Percentiles rank a stretch among this genome's conserved stretches.
These are phyloP conservation scores for Budorcas taxicolor DNA, from an alignment of 2,113 vertebrate species.

Conservation along the genomic window DNA sequence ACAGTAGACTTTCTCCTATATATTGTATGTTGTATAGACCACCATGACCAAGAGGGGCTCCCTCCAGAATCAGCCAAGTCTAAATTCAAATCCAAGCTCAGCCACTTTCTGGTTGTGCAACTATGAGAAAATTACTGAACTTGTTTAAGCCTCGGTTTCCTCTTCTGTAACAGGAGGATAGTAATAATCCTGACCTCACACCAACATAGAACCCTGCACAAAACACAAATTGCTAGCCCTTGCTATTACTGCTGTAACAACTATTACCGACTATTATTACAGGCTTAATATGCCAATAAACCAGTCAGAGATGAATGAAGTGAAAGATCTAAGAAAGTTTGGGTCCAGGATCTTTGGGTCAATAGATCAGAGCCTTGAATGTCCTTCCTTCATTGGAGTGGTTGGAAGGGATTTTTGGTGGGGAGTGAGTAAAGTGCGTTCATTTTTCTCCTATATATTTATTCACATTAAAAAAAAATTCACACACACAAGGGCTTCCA, in stretches of 20 bases:
- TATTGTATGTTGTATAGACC: background rate
- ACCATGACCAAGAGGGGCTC: background rate
- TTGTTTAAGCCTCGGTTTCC: background rate
- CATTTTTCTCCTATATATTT: slow-evolving; percentile 29
- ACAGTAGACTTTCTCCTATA: background rate
- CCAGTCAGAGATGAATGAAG: background rate
- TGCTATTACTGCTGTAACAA: background rate
- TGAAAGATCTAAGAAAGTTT: background rate
- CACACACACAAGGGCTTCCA: background rate
- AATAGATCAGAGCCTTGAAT: background rate
- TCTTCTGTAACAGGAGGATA: background rate
- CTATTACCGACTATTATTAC: background rate
- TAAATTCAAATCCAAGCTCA: background rate
- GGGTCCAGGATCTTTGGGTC: background rate
- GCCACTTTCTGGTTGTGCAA: background rate
- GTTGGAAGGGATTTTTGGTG: background rate
- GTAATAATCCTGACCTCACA: background rate
- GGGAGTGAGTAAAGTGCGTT: background rate
- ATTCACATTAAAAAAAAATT: background rate
- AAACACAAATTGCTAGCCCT: background rate
- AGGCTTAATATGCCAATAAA: background rate
- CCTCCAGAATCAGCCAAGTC: background rate
- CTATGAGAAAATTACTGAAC: background rate
- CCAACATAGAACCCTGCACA: background rate
- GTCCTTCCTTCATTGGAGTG: background rate